A percentile compares a stretch with the other conserved stretches of the same genome.
phyloP scores from a whole-genome alignment of 2,797 vertebrate genomes.

The Dermochelys coriacea region DNA sequence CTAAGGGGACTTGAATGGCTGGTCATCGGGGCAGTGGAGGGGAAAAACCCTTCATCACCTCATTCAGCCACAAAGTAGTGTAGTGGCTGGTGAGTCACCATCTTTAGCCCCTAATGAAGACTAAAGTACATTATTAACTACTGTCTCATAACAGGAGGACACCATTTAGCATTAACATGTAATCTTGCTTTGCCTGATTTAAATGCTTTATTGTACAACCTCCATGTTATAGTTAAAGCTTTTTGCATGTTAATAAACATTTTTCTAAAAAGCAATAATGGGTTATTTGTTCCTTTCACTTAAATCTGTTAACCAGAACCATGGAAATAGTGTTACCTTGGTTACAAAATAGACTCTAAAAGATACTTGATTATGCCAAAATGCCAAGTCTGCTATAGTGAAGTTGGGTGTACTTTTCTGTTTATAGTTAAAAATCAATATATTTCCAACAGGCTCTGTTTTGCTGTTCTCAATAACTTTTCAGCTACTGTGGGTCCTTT shows the following conservation, averaged over 20 bases:
- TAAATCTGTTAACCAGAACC: too few species aligned
- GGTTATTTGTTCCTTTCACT: not conserved
- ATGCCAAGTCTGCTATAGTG: not conserved
- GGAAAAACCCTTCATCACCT: too few species aligned
- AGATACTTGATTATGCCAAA: not conserved
- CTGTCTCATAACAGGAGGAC: not conserved
- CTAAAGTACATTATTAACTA: not conserved
- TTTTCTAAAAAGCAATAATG: not conserved
- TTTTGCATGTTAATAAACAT: not conserved
- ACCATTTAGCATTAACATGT: not conserved
- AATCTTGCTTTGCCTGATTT: not conserved
- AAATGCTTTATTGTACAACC: not conserved
- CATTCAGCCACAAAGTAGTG: too few species aligned
- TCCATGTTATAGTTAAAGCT: not conserved
- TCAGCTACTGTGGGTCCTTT: not conserved
- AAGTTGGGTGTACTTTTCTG: not conserved
- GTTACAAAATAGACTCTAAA: not conserved
- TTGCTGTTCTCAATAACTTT: not conserved
- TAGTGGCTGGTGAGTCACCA: too few species aligned
- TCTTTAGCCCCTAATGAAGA: too few species aligned
- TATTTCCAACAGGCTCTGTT: not conserved
- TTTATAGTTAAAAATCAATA: not conserved
- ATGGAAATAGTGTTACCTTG: not conserved
- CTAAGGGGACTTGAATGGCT: too few species aligned
- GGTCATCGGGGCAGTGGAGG: too few species aligned